Evolutionary conservation across 2,797 vertebrate species (phyloP), one percentile per base, ranked within the genome.

Genomic region (Sciurus carolinensis): DNA sequence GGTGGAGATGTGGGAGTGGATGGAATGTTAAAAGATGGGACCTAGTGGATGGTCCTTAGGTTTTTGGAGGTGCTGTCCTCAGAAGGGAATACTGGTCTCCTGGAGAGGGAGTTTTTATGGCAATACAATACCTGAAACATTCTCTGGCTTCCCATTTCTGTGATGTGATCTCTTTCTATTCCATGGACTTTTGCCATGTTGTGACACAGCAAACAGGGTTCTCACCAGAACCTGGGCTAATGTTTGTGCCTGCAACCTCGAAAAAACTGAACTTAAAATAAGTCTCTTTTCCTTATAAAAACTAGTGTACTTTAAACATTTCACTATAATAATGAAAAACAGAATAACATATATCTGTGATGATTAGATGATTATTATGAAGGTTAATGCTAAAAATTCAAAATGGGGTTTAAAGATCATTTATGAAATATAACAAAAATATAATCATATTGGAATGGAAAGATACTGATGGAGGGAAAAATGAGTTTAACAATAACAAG

Each of bases 1-100:
- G 30, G 11, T 33, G 12, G 11, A 14, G 28, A 66, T 10, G 30
- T 33, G 13, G 64, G 13, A 33, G 30, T 12, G 2, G 33, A 33
- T 67, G 30, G 13, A 30, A 33, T 5, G 30, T 67, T 67, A n/a
- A 67, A 13, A 67, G 30, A 5, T 66, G 13, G 9, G 22, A 3
- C 71, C 71, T 39, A 24, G 20, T 42, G 1, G 36, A 10, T 0
- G 10, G 14, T 82, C 9, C 57, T 42, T 44, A 20, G 5, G 39
- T 13, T 14, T 39, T 18, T 44, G 0, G 26, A 3, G 14, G 10
- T 6, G 3, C 26, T 11, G 1, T 24, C 13, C 7, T 36, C 3
- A 26, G 26, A 2, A 59, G 24, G n/a, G 24, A 4, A 28, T 57
- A 39, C 24, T 39, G 24, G 26, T 6, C 14, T 26, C 24, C 77